A percentile compares a stretch with the other conserved stretches of the same genome.
Evolutionary conservation across 2,113 vertebrate species (phyloP).

Genomic region (Electrona antarctica): DNA sequence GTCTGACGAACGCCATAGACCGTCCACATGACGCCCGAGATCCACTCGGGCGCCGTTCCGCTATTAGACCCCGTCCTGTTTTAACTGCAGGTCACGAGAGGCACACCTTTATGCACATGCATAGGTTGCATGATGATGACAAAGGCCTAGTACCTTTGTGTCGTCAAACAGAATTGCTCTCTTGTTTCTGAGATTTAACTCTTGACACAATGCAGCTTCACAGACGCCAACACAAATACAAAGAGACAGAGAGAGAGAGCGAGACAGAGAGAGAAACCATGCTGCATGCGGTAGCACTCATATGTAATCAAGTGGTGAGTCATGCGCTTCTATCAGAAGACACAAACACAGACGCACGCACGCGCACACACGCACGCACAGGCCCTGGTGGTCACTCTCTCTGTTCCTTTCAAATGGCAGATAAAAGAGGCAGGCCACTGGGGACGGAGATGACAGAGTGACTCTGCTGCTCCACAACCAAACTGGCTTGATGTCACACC

Average conservation of each 20-base stretch:
- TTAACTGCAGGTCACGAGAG: too few species aligned
- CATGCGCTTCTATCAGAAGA: conserved; percentile 42
- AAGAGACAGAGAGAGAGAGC: conserved; percentile 3
- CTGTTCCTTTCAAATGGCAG: conserved; percentile 11
- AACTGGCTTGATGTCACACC: conserved; percentile 27
- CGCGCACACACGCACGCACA: neutral
- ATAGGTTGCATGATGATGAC: too few species aligned
- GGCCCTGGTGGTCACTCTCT: conserved; percentile 3
- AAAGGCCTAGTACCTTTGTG: too few species aligned
- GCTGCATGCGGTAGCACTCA: conserved; percentile 38
- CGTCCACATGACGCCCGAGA: too few species aligned
- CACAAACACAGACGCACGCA: conserved; percentile 12
- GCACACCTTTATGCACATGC: too few species aligned
- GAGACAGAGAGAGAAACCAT: conserved; percentile 14
- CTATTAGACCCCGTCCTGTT: too few species aligned
- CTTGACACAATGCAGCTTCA: too few species aligned
- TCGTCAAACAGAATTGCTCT: too few species aligned
- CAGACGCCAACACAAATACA: neutral
- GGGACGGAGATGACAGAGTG: conserved; percentile 21
- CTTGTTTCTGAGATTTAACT: too few species aligned
- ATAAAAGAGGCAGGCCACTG: conserved; percentile 16
- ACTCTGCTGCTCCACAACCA: conserved; percentile 11
- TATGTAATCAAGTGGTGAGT: conserved; percentile 58
- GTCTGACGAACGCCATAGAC: too few species aligned
- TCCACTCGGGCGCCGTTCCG: too few species aligned